phyloP scores from a whole-genome alignment of 2,888 invertebrate genomes.

The Myopa testacea region DNA sequence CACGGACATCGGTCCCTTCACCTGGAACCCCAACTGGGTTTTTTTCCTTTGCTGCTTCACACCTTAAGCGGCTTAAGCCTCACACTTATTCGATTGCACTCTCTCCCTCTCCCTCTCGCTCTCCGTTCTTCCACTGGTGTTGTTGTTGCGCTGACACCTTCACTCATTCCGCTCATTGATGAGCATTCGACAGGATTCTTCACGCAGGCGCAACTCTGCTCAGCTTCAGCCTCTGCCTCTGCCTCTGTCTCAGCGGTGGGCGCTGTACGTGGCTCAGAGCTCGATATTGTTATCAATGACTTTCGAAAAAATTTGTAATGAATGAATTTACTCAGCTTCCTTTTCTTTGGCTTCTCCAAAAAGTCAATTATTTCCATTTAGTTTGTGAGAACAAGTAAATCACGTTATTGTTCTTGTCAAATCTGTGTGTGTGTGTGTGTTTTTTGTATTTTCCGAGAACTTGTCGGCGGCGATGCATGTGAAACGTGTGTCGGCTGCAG shows the following conservation, averaged over 20 bases:
- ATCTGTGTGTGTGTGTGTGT: not conserved
- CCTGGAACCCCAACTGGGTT: constrained; percentile 25
- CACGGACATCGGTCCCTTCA: not conserved
- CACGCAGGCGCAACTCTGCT: not conserved
- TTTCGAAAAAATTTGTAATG: not conserved
- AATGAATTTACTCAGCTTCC: not conserved
- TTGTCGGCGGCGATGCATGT: not conserved
- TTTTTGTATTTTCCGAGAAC: not conserved
- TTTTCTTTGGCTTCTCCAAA: not conserved
- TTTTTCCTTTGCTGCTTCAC: constrained; percentile 21
- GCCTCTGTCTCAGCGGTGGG: constrained; percentile 6
- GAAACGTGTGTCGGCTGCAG: not conserved
- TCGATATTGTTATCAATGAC: not conserved
- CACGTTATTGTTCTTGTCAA: not conserved
- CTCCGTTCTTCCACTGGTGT: not conserved
- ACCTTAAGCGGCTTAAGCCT: constrained; percentile 33
- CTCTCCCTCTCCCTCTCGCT: not conserved
- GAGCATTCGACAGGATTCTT: constrained; percentile 20
- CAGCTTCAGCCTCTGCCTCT: no score
- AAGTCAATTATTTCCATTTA: constrained; percentile 13
- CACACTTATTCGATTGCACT: constrained; percentile 4
- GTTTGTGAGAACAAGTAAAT: constrained; percentile 5
- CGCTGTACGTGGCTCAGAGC: not conserved
- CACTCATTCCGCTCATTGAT: constrained; percentile 22
- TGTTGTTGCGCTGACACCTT: not conserved